Conservation (phyloP, 2,113 vertebrate genomes). For the Myiopsitta monachus region DNA sequence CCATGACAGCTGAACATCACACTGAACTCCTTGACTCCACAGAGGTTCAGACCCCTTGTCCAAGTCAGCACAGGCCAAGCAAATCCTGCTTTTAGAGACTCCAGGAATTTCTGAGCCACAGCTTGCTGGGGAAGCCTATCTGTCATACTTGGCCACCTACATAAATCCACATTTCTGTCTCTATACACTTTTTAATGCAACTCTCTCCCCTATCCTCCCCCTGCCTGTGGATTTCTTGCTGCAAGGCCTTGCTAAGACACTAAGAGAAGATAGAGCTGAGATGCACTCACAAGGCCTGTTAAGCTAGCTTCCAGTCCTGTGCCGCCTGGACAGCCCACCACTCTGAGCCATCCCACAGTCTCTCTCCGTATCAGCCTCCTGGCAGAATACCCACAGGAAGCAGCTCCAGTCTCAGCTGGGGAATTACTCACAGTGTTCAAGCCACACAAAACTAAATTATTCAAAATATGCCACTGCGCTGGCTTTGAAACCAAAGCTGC, state of each 20-base stretch:
- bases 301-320: not conserved
- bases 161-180: not conserved
- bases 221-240: not conserved
- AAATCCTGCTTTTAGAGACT: not conserved
- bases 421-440: constrained; percentile 7
- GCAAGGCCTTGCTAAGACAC: not conserved
- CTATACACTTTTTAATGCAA: not conserved
- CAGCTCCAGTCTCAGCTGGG: not conserved
- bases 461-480: constrained; percentile 37
- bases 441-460: constrained; percentile 45
- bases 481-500: constrained; percentile 10
- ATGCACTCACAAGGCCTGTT: not conserved
- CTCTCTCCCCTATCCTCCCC: not conserved
- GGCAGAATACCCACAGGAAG: not conserved
- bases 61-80: not conserved
- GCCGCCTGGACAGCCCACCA: not conserved
- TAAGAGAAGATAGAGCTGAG: not conserved
- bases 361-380: not conserved
- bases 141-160: not conserved
- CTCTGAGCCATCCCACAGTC: not conserved
- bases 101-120: not conserved
- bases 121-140: not conserved
- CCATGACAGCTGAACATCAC: not conserved
- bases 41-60: not conserved
- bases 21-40: not conserved